Percentiles rank a stretch among this genome's conserved stretches.
These are phyloP conservation scores for Chrysopilus asiliformis DNA, from an alignment of 2,888 invertebrate genomes.

Conservation along the genomic window DNA sequence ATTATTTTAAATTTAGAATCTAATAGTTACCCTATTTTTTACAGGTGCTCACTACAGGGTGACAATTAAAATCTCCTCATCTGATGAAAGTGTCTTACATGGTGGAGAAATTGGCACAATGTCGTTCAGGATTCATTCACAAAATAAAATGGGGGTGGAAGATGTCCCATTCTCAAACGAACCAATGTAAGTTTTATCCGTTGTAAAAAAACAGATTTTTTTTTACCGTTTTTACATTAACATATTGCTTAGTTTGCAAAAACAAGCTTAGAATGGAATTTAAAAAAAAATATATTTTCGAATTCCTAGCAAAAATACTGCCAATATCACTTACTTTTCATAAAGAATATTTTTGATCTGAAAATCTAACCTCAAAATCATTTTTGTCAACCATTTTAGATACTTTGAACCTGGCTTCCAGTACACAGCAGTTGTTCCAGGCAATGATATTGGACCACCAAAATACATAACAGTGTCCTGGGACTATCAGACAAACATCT, in stretches of 20 bases:
- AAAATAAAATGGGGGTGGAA: constrained; percentile 45
- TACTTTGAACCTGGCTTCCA: constrained; percentile 57
- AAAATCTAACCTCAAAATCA: no score
- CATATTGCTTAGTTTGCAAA: constrained; percentile 23
- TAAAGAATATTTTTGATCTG: no score
- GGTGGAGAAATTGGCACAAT: constrained; percentile 70
- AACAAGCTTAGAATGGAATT: background rate
- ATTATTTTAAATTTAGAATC: no score
- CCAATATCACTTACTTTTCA: no score
- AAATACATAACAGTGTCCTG: constrained; percentile 58
- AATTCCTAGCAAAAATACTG: background rate
- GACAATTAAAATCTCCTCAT: constrained; percentile 57
- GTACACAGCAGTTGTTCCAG: constrained; percentile 53
- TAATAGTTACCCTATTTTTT: constrained; percentile 7
- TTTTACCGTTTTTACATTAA: constrained; percentile 8
- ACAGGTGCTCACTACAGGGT: constrained; percentile 64
- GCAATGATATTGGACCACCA: constrained; percentile 51
- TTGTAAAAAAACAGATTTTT: constrained; percentile 5
- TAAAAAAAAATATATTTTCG: background rate
- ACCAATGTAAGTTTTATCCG: constrained; percentile 29
- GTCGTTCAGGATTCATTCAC: constrained; percentile 50
- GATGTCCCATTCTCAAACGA: constrained; percentile 43
- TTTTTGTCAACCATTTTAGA: no score
- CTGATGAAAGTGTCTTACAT: constrained; percentile 53
- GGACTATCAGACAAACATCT: constrained; percentile 62